Percentiles rank a stretch among this genome's conserved stretches.
Evolutionary conservation across 2,888 invertebrate species (phyloP).

Genomic region (Coelopa pilipes): DNA sequence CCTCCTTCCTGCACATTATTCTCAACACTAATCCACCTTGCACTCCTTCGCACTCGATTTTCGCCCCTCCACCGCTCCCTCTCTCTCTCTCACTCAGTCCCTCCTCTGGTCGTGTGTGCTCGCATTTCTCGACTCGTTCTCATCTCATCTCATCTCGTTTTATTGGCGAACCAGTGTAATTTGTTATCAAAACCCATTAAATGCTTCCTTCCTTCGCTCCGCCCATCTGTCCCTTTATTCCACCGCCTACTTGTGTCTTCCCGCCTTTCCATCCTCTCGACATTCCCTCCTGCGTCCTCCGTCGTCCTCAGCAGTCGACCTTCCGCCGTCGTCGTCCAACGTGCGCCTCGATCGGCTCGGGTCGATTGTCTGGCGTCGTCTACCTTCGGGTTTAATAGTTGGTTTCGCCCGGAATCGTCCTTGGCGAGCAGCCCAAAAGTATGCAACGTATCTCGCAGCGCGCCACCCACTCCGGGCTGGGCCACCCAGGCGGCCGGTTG

Average conservation of each 20-base stretch:
- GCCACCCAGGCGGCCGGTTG: background rate
- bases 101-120: background rate
- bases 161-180: slow-evolving; percentile 22
- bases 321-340: background rate
- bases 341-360: background rate
- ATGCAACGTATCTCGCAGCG: slow-evolving; percentile 22
- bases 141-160: background rate
- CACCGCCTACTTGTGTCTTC: too few species aligned
- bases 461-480: background rate
- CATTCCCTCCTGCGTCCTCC: background rate
- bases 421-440: slow-evolving; percentile 20
- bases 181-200: slow-evolving; percentile 24
- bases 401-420: background rate
- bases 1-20: background rate
- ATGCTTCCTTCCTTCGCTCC: slow-evolving; percentile 19
- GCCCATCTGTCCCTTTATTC: background rate
- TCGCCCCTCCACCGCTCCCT: background rate
- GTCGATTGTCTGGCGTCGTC: background rate
- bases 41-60: background rate
- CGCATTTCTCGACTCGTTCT: background rate
- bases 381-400: background rate
- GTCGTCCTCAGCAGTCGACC: too few species aligned
- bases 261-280: background rate
- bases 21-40: background rate
- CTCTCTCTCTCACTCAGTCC: background rate